Evolutionary conservation across 2,113 vertebrate genomes (phyloP), one percentile per base, ranked within the genome.

Genomic region (Glaucidium brasilianum): DNA sequence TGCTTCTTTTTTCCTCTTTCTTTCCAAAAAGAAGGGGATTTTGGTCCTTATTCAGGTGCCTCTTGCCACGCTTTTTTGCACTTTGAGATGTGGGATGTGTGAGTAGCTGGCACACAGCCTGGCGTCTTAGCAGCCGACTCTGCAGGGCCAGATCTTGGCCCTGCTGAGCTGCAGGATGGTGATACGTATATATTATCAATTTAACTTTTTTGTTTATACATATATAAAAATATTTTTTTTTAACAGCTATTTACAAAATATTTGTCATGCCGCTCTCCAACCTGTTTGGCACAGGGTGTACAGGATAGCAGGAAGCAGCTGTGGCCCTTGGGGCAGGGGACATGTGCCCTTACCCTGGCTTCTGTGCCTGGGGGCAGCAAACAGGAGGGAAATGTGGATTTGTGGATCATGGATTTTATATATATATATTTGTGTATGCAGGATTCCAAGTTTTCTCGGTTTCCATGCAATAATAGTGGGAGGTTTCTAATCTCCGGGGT

Each of bases 321-420:
- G 0, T 12, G 20, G 45, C 3, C 64, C 52, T 18, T 60, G 22
- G 1, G 0, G 10, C 6, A 16, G 45, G 32, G 50, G 26, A 19
- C 9, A 6, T 0, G 0, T 5, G 15, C 37, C 18, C 37, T 64
- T 74, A 17, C 9, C 37, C 20, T 35, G n/a, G 6, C 23, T 53
- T 8, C 20, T 64, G 0, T 45, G 76, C 5, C 1, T 12, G 4
- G 16, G 6, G 3, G 15, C 22, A 17, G 19, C 19, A 29, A 81
- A 49, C 7, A 34, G 55, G n/a, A 84, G 19, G 43, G 34, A 72
- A 45, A 50, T 0, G 1, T 11, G 26, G 29, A 43, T 90, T 59
- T 79, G 18, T 34, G 59, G 60, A 34, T 43, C 1, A 1, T 41
- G 5, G 20, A 15, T 82, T 87, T 43, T 22, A 4, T 34, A 5